Base-by-base conservation (phyloP, 2,888 invertebrate species). In the Sipha maydis region DNA sequence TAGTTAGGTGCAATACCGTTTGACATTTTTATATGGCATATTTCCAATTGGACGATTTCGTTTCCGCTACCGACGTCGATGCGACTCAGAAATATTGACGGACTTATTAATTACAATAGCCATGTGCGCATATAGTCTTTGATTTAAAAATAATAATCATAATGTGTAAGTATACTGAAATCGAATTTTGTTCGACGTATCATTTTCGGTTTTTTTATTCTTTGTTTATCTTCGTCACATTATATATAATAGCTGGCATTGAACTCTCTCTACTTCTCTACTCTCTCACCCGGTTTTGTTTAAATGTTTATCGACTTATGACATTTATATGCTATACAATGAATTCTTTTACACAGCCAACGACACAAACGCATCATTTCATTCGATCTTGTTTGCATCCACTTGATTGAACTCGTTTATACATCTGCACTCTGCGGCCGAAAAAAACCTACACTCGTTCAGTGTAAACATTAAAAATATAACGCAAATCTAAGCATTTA, bases 401-500 rank as follows among this genome's bases (percentile, higher is more conserved):
- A 78, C 78, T 78, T 34, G 56, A 78, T 31, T 61, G 19, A 25
- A 25, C 2, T 21, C 61, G 61, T 21, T 61, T 61, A 48, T 78
- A 78, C 31, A 56, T 34, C 54, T 56, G 56, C 28, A 34, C 34
- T 34, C 34, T 34, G 34, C 41, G 41, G 34, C 34, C 48, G 78
- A 54, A 34, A 54, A 48, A 25, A 31, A 78, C 78, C 54, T 56
- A 78, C 54, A 14, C 48, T n/a, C 25, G 4, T 34, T 56, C 54
- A 78, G 11, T 11, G 41, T 34, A 78, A 78, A 78, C 78, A 78
- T 28, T 78, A 34, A 28, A 21, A 31, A 28, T 56, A 78, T 78
- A 78, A 78, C 48, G 78, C 78, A 78, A 56, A 78, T 56, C 78
- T 34, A 54, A 56, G 78, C 78, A 54, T 78, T 76, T 76, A n/a